Base-by-base conservation (phyloP, 2,113 vertebrate species). In the Xiphias gladius region DNA sequence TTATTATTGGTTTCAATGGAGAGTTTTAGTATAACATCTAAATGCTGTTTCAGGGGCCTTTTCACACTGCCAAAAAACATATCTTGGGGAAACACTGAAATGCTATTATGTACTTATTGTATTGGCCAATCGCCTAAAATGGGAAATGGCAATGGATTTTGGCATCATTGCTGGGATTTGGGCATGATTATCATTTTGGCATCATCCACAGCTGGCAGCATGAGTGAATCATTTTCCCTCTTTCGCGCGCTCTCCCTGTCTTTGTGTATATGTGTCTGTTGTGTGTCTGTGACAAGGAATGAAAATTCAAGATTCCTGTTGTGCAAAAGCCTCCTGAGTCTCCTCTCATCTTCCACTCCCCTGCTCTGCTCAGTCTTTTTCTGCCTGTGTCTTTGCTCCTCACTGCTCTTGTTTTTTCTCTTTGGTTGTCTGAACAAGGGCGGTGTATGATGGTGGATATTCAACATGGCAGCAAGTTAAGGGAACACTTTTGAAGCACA, bases 141-240 rank as follows among this genome's bases (percentile, higher is more conserved):
- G 72, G 70, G 79, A 84, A 92, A 90, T 92, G 83, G 90, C 85
- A 84, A 86, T 87, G 72, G 86, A 89, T 85, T 91, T 91, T 92
- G 92, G 90, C 91, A 90, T 76, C 77, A 82, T 86, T 85, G 87
- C 70, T 52, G 64, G 81, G 84, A 80, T 88, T 92, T 9, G 10
- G 80, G 88, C 85, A 91, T 87, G 85, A 93, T 93, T 87, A 93
- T 94, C 82, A 86, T 90, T 88, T 87, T 93, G 91, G 92, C 90
- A 89, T 89, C 84, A 70, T 67, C 52, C 69, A 69, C 28, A 59
- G 52, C 85, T 93, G 90, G 91, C 92, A 88, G 85, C 24, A 11
- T 6, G 39, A 79, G 67, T 78, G 80, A 88, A 83, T 87, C 62
- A 79, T 88, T 87, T 80, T 39, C 73, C 62, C 72, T 86, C 85